These are phyloP conservation scores for Oxycera nigricornis DNA, from an alignment of 2,888 invertebrate species.

Conservation along the genomic window DNA sequence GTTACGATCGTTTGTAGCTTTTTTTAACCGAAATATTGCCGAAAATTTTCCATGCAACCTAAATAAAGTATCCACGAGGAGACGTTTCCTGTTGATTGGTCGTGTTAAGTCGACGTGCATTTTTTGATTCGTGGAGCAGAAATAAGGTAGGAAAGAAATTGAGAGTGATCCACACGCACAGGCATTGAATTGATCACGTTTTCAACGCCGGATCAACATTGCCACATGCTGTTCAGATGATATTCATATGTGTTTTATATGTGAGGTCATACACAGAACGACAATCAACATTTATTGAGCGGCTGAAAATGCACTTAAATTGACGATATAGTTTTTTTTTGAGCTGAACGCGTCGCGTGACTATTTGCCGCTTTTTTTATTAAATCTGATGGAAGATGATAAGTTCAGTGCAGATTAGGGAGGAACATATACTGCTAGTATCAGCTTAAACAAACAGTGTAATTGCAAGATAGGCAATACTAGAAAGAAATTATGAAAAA, in stretches of 20 bases:
- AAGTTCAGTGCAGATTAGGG: too few species aligned
- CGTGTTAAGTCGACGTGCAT: not conserved
- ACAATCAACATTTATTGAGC: not conserved
- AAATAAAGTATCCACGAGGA: not conserved
- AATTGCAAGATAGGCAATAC: too few species aligned
- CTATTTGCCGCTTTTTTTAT: too few species aligned
- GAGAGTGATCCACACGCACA: not conserved
- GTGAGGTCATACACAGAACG: not conserved
- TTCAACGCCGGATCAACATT: conserved; percentile 30
- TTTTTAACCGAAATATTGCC: not conserved
- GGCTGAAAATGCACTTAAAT: not conserved
- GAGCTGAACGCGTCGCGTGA: not conserved
- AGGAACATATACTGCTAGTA: too few species aligned
- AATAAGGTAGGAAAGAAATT: not conserved
- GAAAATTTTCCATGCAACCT: conserved; percentile 22
- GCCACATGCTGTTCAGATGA: not conserved
- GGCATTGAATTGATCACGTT: conserved; percentile 25
- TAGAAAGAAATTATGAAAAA: too few species aligned
- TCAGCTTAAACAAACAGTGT: too few species aligned
- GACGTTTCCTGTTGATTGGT: conserved; percentile 24
- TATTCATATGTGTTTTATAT: not conserved
- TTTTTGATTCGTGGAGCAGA: not conserved
- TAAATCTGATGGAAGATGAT: too few species aligned
- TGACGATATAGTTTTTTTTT: not conserved
- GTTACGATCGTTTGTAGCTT: not conserved